Evolutionary conservation across 2,113 vertebrate genomes (phyloP).

Genomic region (Etheostoma cragini): DNA sequence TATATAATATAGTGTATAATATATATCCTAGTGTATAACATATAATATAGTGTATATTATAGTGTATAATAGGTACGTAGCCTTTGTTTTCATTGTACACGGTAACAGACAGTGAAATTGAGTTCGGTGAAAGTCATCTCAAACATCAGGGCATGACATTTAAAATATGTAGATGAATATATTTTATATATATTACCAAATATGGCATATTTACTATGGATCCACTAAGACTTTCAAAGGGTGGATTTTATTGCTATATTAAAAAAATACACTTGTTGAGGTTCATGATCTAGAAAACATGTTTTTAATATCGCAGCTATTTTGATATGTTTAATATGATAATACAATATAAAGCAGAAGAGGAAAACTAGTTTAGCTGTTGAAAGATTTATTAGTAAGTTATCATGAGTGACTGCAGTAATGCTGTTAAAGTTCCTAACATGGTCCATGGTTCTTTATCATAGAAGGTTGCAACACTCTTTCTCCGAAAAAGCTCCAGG

Average conservation of each 20-base stretch:
- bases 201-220: background rate
- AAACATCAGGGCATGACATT: no score
- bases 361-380: no score
- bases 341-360: background rate
- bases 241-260: background rate
- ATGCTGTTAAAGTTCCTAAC: background rate
- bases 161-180: no score
- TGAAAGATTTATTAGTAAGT: background rate
- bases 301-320: background rate
- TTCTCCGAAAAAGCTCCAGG: background rate
- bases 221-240: background rate
- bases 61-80: no score
- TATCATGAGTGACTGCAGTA: background rate
- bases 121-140: no score
- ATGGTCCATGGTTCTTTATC: background rate
- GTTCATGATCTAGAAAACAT: background rate
- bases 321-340: background rate
- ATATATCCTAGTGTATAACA: no score
- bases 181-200: no score
- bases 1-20: no score
- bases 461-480: conserved; percentile 3
- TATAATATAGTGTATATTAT: no score
- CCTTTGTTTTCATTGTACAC: no score
- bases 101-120: no score
- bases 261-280: background rate